Evolutionary conservation across 2,888 invertebrate species (phyloP).

Genomic region (Mesochorus sp.): DNA sequence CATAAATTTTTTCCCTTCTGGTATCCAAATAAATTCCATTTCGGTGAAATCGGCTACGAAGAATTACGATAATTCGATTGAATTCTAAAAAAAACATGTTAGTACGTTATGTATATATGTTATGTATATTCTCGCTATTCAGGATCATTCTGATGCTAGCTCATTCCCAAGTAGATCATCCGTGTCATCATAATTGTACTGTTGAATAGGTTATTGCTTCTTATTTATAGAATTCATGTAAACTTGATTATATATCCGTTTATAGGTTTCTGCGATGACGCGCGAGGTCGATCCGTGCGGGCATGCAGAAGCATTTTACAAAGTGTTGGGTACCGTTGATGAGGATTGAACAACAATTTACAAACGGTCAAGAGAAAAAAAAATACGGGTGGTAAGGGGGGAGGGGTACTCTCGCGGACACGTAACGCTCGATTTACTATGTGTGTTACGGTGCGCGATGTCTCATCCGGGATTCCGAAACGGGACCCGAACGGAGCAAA

Average conservation of each 20-base stretch:
- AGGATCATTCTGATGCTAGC: conserved; percentile 17
- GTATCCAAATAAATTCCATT: no score
- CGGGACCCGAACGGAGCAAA: conserved; percentile 44
- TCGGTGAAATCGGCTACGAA: neutral
- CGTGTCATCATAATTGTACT: neutral
- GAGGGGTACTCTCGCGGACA: neutral
- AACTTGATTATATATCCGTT: no score
- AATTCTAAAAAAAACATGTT: no score
- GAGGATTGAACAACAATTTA: conserved; percentile 46
- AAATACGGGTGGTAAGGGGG: neutral
- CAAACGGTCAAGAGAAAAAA: neutral
- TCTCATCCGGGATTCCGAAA: conserved; percentile 55
- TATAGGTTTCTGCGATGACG: no score
- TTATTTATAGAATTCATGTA: no score
- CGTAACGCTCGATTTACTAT: conserved; percentile 49
- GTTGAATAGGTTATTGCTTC: conserved; percentile 20
- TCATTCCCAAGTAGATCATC: conserved; percentile 30
- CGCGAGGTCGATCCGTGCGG: no score
- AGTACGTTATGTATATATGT: no score
- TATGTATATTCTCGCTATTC: no score
- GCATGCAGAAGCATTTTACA: conserved; percentile 22
- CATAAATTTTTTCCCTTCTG: no score
- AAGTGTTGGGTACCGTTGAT: conserved; percentile 51
- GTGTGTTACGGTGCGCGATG: conserved; percentile 21
- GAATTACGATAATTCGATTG: no score